Conservation (phyloP, 2,888 invertebrate species). For the Andrena camellia region DNA sequence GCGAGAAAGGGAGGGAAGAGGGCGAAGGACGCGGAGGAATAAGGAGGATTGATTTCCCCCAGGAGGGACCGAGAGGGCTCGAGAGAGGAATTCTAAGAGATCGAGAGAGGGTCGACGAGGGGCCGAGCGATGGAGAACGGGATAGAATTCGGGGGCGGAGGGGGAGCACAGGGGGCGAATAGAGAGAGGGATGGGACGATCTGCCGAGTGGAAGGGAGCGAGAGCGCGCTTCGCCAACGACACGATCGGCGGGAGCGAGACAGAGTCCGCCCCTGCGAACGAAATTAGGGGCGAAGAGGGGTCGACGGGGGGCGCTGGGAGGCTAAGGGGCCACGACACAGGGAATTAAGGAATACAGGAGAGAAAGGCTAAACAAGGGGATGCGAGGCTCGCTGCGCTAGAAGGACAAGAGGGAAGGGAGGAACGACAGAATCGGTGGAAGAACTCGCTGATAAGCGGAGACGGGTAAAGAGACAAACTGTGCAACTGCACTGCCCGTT, state of each 20-base stretch:
- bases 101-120: slow-evolving; percentile 18
- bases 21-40: slow-evolving; percentile 29
- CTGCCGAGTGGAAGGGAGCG: slow-evolving; percentile 9
- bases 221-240: slow-evolving; percentile 1
- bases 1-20: slow-evolving; percentile 29
- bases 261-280: not conserved
- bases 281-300: slow-evolving; percentile 10
- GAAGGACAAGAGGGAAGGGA: slow-evolving; percentile 21
- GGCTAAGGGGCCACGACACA: slow-evolving; percentile 8
- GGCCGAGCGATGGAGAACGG: slow-evolving; percentile 1
- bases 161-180: not conserved
- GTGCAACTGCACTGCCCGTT: slow-evolving; percentile 2
- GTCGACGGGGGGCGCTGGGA: not conserved
- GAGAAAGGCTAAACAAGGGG: slow-evolving; percentile 23
- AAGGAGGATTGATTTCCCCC: slow-evolving; percentile 40
- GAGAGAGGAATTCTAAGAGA: slow-evolving; percentile 40
- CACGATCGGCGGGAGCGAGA: not conserved
- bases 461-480: not conserved
- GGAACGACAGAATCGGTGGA: not conserved
- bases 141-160: slow-evolving; percentile 18
- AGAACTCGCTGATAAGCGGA: slow-evolving; percentile 28
- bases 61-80: slow-evolving; percentile 1
- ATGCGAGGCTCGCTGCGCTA: not conserved
- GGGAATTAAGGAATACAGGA: slow-evolving; percentile 22
- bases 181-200: slow-evolving; percentile 16